phyloP scores from a whole-genome alignment of 2,888 invertebrate species.

The Chalcis sispes region DNA sequence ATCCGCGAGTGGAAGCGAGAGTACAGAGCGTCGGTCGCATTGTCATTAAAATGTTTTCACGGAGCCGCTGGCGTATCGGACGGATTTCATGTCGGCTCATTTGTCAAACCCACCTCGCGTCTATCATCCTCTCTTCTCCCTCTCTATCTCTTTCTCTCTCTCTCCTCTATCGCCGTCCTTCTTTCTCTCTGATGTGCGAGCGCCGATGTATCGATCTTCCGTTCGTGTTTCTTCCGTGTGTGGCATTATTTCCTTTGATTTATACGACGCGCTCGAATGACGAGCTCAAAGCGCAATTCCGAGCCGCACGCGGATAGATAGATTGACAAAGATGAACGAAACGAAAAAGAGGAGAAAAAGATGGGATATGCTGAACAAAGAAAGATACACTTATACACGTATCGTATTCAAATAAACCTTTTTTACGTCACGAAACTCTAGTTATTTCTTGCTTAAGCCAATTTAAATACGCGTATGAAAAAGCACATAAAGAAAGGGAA shows the following conservation, averaged over 20 bases:
- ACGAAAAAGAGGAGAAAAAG: too few species aligned
- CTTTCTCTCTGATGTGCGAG: neutral
- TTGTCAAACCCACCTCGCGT: conserved; percentile 36
- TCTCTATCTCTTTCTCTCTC: too few species aligned
- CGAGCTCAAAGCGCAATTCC: conserved; percentile 46
- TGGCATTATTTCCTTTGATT: conserved; percentile 50
- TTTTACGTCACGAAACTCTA: too few species aligned
- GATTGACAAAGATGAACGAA: too few species aligned
- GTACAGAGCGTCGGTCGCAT: conserved; percentile 8
- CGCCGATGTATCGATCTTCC: conserved; percentile 13
- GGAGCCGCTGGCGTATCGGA: neutral
- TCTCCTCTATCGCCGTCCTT: neutral
- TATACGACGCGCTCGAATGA: conserved; percentile 41
- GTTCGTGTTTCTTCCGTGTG: conserved; percentile 5
- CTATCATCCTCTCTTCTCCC: neutral
- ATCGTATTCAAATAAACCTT: too few species aligned
- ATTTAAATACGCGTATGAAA: too few species aligned
- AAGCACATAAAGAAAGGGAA: too few species aligned
- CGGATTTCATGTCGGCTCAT: conserved; percentile 41
- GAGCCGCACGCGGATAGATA: neutral
- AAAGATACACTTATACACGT: too few species aligned
- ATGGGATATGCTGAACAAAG: too few species aligned
- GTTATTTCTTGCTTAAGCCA: too few species aligned
- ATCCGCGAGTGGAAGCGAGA: neutral
- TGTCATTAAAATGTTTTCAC: conserved; percentile 46